phyloP scores from a whole-genome alignment of 1,140 invertebrate genomes.

The Rhynchophorus ferrugineus region DNA sequence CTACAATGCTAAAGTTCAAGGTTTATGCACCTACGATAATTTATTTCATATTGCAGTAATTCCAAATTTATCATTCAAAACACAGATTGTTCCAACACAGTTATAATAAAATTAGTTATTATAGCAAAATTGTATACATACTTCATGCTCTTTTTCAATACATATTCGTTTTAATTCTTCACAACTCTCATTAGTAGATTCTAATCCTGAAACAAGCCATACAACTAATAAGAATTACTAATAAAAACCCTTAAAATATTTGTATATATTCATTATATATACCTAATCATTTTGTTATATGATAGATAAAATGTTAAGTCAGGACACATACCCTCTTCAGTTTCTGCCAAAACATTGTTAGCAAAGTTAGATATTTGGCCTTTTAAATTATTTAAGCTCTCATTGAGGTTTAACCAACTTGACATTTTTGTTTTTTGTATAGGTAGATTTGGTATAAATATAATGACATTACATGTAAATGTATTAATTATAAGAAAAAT shows the following conservation, averaged over 20 bases:
- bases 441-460: not conserved
- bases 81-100: not conserved
- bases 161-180: conserved; percentile 11
- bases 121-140: conserved; percentile 4
- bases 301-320: conserved; percentile 4
- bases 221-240: too few relatives aligned
- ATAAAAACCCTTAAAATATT: conserved; percentile 1
- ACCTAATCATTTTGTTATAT: too few relatives aligned
- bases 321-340: conserved; percentile 36
- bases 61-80: conserved; percentile 3
- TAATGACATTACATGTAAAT: conserved; percentile 2
- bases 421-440: conserved; percentile 11
- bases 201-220: conserved; percentile 4
- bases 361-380: conserved; percentile 69
- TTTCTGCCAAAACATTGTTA: conserved; percentile 61
- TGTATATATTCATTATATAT: not conserved
- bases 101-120: not conserved
- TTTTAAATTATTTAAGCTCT: conserved; percentile 63
- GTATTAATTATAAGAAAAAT: not conserved
- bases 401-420: conserved; percentile 67
- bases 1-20: not conserved
- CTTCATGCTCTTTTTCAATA: conserved; percentile 8
- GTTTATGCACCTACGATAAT: conserved; percentile 1
- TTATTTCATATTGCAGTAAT: not conserved
- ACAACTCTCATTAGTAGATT: not conserved